A percentile compares a stretch with the other conserved stretches of the same genome.
Conservation (phyloP, 2,888 invertebrate species). For the Cepaea hortensis region DNA sequence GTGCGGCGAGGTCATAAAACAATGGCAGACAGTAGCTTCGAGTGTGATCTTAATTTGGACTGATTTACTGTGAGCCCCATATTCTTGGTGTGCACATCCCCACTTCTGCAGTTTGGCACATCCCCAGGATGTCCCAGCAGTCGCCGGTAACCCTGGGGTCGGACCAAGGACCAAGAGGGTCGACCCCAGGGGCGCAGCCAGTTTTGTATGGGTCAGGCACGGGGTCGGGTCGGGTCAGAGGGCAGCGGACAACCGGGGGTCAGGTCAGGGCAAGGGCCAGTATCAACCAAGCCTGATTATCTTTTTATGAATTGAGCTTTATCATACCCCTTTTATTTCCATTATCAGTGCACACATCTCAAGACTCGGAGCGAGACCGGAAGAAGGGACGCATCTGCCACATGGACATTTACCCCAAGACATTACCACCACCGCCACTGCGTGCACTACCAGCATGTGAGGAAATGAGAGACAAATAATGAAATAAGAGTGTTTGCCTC, state of each 20-base stretch:
- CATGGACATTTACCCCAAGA: background rate
- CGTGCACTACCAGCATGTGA: background rate
- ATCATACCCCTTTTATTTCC: conserved; percentile 37
- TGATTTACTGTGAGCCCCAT: conserved; percentile 15
- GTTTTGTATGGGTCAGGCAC: conserved; percentile 48
- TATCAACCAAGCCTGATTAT: conserved; percentile 42
- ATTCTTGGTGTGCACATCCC: background rate
- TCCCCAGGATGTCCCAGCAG: background rate
- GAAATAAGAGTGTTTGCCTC: conserved; percentile 45
- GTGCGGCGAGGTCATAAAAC: conserved; percentile 23
- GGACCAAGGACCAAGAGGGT: conserved; percentile 13
- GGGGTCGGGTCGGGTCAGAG: conserved; percentile 48
- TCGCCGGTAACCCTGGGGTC: conserved; percentile 29
- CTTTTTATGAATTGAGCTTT: conserved; percentile 48
- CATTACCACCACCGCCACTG: background rate
- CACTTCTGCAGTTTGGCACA: conserved; percentile 27
- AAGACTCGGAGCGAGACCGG: background rate
- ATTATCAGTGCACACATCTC: conserved; percentile 40
- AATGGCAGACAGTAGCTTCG: conserved; percentile 3
- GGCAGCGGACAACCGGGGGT: conserved; percentile 45
- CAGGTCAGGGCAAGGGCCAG: conserved; percentile 41
- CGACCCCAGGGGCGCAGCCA: conserved; percentile 18
- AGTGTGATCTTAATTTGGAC: conserved; percentile 4
- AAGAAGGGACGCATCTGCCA: conserved; percentile 43
- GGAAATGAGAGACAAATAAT: conserved; percentile 46